phyloP scores from a whole-genome alignment of 2,888 invertebrate species.

The Empis stercorea region DNA sequence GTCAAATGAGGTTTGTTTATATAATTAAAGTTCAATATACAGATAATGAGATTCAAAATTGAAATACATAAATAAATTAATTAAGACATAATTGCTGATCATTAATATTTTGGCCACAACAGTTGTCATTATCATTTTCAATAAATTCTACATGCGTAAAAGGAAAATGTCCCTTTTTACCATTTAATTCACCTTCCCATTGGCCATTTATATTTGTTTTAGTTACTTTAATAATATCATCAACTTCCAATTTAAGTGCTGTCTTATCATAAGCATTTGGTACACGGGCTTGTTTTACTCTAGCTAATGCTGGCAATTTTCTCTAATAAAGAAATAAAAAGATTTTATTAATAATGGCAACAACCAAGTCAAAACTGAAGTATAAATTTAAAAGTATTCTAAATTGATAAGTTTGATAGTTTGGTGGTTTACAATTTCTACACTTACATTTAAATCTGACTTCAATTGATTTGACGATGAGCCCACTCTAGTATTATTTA shows the following conservation, averaged over 20 bases:
- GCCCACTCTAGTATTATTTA: background rate
- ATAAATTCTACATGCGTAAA: conserved; percentile 96
- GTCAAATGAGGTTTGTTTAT: too few relatives aligned
- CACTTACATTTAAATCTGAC: conserved; percentile 33
- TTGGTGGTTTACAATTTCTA: too few relatives aligned
- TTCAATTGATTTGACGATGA: conserved; percentile 21
- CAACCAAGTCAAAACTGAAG: background rate
- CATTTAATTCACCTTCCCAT: conserved; percentile 94
- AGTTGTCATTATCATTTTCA: conserved; percentile 46
- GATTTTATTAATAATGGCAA: background rate
- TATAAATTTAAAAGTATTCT: too few relatives aligned
- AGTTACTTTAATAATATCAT: conserved; percentile 87
- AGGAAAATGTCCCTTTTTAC: conserved; percentile 86
- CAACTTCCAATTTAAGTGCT: conserved; percentile 84
- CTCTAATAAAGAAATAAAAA: conserved; percentile 41
- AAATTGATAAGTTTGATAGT: too few relatives aligned
- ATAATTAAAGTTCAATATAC: too few relatives aligned
- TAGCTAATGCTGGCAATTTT: conserved; percentile 78
- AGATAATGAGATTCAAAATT: too few relatives aligned
- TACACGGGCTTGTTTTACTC: conserved; percentile 83
- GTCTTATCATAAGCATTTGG: conserved; percentile 97
- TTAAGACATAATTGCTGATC: too few relatives aligned
- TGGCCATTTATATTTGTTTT: conserved; percentile 96
- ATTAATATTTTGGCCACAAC: background rate
- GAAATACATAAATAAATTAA: too few relatives aligned